Percentiles rank a stretch among this genome's conserved stretches.
phyloP scores from a whole-genome alignment of 2,797 vertebrate species.

The Jordanella pulchra region DNA sequence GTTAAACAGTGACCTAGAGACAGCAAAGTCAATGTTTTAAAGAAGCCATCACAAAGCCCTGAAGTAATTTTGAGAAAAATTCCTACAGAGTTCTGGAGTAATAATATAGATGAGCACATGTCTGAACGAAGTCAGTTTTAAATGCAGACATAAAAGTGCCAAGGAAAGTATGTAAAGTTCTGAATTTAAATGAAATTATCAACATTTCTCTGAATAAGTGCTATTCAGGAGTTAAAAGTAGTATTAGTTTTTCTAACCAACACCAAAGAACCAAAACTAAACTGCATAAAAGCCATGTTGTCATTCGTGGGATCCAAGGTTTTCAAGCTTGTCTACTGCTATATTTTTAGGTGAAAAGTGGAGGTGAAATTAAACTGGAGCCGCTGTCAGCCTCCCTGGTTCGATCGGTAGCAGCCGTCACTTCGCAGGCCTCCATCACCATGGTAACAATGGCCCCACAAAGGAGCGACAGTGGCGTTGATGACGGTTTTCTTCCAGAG shows the following conservation, averaged over 20 bases:
- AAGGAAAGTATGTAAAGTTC: neutral
- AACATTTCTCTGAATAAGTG: neutral
- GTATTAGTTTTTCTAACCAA: neutral
- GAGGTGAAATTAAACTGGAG: constrained; percentile 83
- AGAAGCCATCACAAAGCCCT: too few relatives aligned
- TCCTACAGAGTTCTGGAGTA: neutral
- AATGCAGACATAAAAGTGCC: neutral
- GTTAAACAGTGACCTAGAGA: too few relatives aligned
- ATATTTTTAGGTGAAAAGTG: constrained; percentile 82
- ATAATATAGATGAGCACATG: neutral
- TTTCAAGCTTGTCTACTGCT: constrained; percentile 25
- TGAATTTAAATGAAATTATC: neutral
- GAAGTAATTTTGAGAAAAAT: too few relatives aligned
- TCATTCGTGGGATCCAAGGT: neutral
- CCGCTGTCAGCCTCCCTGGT: constrained; percentile 85
- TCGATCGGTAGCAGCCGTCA: constrained; percentile 81
- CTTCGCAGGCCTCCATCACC: constrained; percentile 76
- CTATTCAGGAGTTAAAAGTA: neutral
- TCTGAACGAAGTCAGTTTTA: neutral
- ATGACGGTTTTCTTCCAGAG: constrained; percentile 70
- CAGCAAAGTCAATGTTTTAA: too few relatives aligned
- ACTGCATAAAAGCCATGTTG: neutral
- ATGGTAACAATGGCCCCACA: constrained; percentile 59
- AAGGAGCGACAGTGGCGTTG: constrained; percentile 39
- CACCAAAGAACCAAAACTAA: neutral